Base-by-base conservation (phyloP, 1,140 invertebrate species). In the Ceratoteleas bidentatus region DNA sequence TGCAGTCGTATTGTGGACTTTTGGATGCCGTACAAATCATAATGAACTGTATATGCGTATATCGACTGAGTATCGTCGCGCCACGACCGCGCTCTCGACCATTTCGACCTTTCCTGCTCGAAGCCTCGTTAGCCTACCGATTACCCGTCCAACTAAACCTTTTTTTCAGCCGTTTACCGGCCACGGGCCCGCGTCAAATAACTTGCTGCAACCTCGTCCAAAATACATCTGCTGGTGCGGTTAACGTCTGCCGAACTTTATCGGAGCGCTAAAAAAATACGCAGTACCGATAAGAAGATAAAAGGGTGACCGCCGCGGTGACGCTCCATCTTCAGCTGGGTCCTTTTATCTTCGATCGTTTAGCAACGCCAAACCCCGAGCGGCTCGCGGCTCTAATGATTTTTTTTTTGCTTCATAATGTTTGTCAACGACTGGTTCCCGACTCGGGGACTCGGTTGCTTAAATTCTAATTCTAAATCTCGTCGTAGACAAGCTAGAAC, bases 1-100 rank as follows among this genome's bases (percentile, higher is more conserved):
- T 91, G 91, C 91, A 92, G 91, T 92, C 91, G 91, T 92, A 92
- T 92, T 92, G 91, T 92, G 91, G 91, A 92, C 91, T 92, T 92
- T 92, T 92, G 91, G 90, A 92, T 91, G 91, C 91, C 91, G 57
- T 86, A 58, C 34, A 79, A 85, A 85, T 84, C 68, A 87, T 84
- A 85, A 84, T 79, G 65, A 79, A 78, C 66, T 57, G 74, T 81
- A 24, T 24, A 24, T 24, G 24, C 24, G 78, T 50, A 13, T 74
- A 49, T 77, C 47, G 52, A 69, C 47, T 61, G 68, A 53, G 50
- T 77, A 73, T 65, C 66, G 49, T 49, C 50, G 57, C 60, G 34
- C 49, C 47, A 70, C 56, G 57, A 64, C 15, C 36, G 69, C 33
- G 56, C 49, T 72, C 61, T 47, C 60, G 43, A 66, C 69, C 77